A percentile compares a stretch with the other conserved stretches of the same genome.
phyloP scores from a whole-genome alignment of 1,140 invertebrate species.

The Bombus impatiens region DNA sequence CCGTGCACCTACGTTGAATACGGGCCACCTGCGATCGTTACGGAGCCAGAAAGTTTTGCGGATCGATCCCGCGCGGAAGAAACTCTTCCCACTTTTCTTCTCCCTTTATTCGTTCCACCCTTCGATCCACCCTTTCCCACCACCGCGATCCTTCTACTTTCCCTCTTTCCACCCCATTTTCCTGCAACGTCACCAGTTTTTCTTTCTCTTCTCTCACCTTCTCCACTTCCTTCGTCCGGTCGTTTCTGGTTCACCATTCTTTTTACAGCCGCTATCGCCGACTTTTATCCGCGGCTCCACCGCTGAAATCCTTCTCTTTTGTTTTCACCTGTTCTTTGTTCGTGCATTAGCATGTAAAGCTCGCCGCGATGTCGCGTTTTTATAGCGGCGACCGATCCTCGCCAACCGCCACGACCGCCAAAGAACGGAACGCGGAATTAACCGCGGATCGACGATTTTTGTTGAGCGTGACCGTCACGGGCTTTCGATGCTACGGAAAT shows the following conservation, averaged over 20 bases:
- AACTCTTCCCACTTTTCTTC: conserved; percentile 59
- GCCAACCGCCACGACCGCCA: not conserved
- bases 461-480: not conserved
- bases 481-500: too few species aligned
- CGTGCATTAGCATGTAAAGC: conserved; percentile 32
- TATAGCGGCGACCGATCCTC: conserved; percentile 1
- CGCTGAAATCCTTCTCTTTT: conserved; percentile 39
- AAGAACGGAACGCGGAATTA: not conserved
- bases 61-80: conserved; percentile 72
- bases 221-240: conserved; percentile 38
- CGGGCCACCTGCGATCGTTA: conserved; percentile 71
- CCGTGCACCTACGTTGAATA: conserved; percentile 59
- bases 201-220: conserved; percentile 29
- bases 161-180: conserved; percentile 33
- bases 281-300: conserved; percentile 47
- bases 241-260: conserved; percentile 17
- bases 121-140: conserved; percentile 10
- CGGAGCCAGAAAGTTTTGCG: conserved; percentile 73
- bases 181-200: conserved; percentile 61
- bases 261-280: conserved; percentile 16
- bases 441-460: not conserved
- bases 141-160: not conserved
- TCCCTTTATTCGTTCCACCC: conserved; percentile 52
- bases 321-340: conserved; percentile 36
- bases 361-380: conserved; percentile 21